phyloP scores from a whole-genome alignment of 2,888 invertebrate species.

The Microctonus hyperodae region DNA sequence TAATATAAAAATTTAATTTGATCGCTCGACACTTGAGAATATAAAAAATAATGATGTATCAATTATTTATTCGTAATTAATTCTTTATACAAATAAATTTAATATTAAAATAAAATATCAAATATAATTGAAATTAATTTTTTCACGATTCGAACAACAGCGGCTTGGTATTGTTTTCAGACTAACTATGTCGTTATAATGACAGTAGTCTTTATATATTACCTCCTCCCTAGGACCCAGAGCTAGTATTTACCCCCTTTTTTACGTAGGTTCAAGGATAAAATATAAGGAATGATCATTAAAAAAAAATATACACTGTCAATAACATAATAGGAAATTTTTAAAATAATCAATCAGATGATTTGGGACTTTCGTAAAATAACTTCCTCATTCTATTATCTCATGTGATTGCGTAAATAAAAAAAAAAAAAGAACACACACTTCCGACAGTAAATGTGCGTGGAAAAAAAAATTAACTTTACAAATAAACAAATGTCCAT shows the following conservation, averaged over 20 bases:
- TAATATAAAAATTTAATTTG: background rate
- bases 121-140: background rate
- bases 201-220: conserved; percentile 2
- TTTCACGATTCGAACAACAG: background rate
- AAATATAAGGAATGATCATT: background rate
- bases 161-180: background rate
- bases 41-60: background rate
- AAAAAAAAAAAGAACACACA: background rate
- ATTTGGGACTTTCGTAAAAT: background rate
- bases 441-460: background rate
- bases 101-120: no score
- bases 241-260: background rate
- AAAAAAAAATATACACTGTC: background rate
- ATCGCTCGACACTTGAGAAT: background rate
- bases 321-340: background rate
- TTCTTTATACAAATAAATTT: conserved; percentile 1
- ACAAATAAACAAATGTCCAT: background rate
- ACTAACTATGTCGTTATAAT: background rate
- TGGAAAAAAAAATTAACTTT: background rate
- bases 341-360: background rate
- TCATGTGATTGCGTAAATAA: background rate
- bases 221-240: background rate
- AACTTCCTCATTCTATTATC: background rate
- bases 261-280: background rate
- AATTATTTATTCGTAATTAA: no score